phyloP scores from a whole-genome alignment of 2,113 vertebrate species.

The Progne subis region DNA sequence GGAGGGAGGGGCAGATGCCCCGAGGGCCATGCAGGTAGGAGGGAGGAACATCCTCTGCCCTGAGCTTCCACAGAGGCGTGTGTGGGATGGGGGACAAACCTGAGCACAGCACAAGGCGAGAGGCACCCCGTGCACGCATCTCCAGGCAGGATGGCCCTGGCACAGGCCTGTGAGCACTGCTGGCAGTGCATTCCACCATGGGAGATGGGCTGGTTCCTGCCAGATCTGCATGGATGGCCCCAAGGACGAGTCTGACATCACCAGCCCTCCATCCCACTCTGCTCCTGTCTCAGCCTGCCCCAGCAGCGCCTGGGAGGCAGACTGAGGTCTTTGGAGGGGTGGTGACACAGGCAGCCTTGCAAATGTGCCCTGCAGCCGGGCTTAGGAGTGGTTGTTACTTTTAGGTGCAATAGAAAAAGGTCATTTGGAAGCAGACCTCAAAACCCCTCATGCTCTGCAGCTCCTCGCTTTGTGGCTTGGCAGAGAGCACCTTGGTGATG shows the following conservation, averaged over 20 bases:
- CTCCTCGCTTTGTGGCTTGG: background rate
- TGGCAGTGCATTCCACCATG: accelerated
- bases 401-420: background rate
- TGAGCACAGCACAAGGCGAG: background rate
- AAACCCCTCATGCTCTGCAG: background rate
- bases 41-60: background rate
- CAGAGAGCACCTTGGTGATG: background rate
- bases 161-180: accelerated
- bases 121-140: accelerated
- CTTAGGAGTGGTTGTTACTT: background rate
- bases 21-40: accelerated
- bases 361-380: background rate
- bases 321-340: background rate
- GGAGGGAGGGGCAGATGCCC: background rate
- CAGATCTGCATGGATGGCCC: accelerated
- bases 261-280: accelerated
- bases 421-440: background rate
- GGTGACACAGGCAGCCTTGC: background rate
- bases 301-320: background rate
- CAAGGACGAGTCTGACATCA: accelerated
- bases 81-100: background rate
- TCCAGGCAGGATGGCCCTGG: too few species aligned
- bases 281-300: background rate
- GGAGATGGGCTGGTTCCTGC: background rate
- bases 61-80: accelerated